Conservation (phyloP, 64 coral and sea anemone species). For the Anthopleura sola region DNA sequence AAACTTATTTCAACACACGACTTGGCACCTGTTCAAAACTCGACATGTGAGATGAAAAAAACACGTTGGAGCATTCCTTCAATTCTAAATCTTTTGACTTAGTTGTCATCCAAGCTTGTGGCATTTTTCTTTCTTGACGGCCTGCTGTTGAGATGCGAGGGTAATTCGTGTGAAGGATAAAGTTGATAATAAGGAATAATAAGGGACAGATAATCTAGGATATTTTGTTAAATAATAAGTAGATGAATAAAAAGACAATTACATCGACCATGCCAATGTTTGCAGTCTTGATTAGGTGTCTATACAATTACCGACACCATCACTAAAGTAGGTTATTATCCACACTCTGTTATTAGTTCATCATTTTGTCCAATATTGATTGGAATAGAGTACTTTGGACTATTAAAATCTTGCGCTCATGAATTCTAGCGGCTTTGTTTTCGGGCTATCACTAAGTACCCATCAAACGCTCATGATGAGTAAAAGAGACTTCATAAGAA, state of each 20-base stretch:
- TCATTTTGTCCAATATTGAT: not conserved
- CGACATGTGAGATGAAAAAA: not conserved
- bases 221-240: not conserved
- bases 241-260: not conserved
- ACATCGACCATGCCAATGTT: not conserved
- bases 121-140: no score
- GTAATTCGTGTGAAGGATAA: not conserved
- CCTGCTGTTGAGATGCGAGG: no score
- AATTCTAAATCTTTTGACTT: not conserved
- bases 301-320: not conserved
- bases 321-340: not conserved
- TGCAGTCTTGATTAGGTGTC: not conserved
- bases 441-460: not conserved
- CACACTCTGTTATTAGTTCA: not conserved
- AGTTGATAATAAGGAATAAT: not conserved
- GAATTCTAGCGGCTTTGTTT: not conserved
- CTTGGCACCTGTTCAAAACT: not conserved
- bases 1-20: not conserved
- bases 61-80: not conserved
- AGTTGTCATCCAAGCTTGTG: not conserved
- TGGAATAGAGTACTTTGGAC: not conserved
- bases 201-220: not conserved
- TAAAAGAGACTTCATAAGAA: no score
- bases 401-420: not conserved
- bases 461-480: not conserved